These are phyloP conservation scores for Heliconius congener DNA, from an alignment of 1,140 invertebrate genomes.

Conservation along the genomic window DNA sequence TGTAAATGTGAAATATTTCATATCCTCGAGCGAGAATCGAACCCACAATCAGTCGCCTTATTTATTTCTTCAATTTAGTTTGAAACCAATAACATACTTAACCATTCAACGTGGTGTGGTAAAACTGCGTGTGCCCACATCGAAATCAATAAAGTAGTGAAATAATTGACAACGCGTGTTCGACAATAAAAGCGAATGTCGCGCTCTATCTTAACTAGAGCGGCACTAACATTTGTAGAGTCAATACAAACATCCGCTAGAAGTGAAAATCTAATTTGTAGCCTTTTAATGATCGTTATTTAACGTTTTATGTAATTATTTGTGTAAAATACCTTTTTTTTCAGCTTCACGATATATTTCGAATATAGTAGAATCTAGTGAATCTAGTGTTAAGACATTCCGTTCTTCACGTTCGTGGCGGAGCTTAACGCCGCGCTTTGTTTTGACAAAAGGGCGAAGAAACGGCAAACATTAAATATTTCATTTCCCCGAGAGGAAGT, in stretches of 20 bases:
- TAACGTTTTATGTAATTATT: neutral
- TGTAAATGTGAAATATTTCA: too few relatives aligned
- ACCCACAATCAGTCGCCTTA: too few relatives aligned
- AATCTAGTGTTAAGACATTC: neutral
- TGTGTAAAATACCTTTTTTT: neutral
- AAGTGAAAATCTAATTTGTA: neutral
- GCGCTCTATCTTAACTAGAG: neutral
- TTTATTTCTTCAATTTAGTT: neutral
- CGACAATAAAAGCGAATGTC: neutral
- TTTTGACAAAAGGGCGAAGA: neutral
- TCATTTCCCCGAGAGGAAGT: neutral
- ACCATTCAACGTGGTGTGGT: too few relatives aligned
- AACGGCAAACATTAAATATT: neutral
- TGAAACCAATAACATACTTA: too few relatives aligned
- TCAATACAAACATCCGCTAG: neutral
- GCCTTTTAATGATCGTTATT: neutral
- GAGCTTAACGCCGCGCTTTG: neutral
- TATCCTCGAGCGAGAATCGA: too few relatives aligned
- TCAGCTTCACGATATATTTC: neutral
- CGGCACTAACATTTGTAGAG: slow-evolving; percentile 4
- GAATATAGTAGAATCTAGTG: too few relatives aligned
- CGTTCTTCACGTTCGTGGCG: neutral
- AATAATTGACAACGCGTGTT: neutral
- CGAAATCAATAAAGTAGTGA: neutral
- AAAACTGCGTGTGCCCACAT: neutral